Evolutionary conservation across 2,797 vertebrate genomes (phyloP).

Genomic region (Acrossocheilus fasciatus): DNA sequence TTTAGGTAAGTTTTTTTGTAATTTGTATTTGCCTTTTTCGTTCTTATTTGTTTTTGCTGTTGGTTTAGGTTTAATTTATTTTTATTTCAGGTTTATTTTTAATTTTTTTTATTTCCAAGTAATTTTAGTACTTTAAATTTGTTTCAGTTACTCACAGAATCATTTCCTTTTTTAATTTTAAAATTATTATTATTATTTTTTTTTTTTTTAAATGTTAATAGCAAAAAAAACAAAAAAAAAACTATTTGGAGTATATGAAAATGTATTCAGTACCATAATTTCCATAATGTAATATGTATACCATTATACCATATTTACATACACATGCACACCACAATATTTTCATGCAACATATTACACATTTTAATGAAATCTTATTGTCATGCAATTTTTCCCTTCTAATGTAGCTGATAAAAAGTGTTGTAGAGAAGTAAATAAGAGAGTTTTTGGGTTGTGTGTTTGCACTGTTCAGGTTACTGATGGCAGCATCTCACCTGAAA

Average conservation of each 20-base stretch:
- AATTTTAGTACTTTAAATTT: neutral
- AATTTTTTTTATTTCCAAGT: neutral
- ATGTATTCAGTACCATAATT: neutral
- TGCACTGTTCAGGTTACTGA: neutral
- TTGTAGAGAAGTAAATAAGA: too few relatives aligned
- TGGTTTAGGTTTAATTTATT: neutral
- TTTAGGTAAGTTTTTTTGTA: neutral
- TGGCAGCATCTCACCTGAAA: neutral
- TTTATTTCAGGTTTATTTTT: neutral
- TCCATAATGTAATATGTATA: too few relatives aligned
- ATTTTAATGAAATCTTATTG: neutral
- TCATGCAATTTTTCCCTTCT: neutral
- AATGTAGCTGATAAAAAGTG: neutral
- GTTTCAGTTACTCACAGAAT: neutral
- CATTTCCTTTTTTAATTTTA: neutral
- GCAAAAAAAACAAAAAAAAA: too few relatives aligned
- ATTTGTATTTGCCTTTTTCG: neutral
- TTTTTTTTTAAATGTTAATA: neutral
- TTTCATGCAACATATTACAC: neutral
- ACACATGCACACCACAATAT: neutral
- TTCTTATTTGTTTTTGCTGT: neutral
- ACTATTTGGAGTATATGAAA: neutral
- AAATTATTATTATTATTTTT: too few relatives aligned
- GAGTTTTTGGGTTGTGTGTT: neutral
- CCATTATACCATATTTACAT: too few relatives aligned